These are phyloP conservation scores for Ictidomys tridecemlineatus DNA, from an alignment of 2,113 vertebrate genomes.

Conservation along the genomic window DNA sequence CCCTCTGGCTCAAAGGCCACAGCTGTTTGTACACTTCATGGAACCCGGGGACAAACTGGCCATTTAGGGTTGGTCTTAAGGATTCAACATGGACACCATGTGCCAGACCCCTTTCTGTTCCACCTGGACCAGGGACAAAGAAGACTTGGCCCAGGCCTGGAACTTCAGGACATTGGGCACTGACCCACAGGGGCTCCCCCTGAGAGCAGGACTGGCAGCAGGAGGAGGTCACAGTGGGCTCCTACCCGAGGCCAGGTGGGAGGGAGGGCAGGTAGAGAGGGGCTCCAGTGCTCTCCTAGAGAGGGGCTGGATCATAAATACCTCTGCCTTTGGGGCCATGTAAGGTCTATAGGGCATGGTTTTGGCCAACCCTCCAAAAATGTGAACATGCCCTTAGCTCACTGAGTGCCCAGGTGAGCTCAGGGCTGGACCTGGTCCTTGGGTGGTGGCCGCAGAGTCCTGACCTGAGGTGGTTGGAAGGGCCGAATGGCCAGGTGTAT, in stretches of 20 bases:
- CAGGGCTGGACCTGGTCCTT: rapidly evolving
- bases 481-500: rapidly evolving
- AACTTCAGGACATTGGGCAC: background rate
- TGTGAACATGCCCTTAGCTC: background rate
- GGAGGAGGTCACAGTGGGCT: rapidly evolving
- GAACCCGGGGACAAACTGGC: background rate
- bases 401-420: rapidly evolving
- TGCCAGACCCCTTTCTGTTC: rapidly evolving
- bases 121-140: too few relatives aligned
- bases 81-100: rapidly evolving
- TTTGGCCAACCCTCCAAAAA: rapidly evolving
- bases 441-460: too few relatives aligned
- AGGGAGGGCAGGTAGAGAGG: too few relatives aligned
- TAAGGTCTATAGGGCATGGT: rapidly evolving
- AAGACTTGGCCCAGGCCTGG: too few relatives aligned
- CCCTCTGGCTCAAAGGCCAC: background rate
- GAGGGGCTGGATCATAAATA: rapidly evolving
- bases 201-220: background rate
- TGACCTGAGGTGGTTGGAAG: rapidly evolving
- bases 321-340: rapidly evolving
- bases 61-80: rapidly evolving
- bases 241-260: background rate
- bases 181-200: too few relatives aligned
- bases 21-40: rapidly evolving
- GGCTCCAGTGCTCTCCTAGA: too few relatives aligned